A percentile compares a stretch with the other conserved stretches of the same genome.
phyloP scores from a whole-genome alignment of 2,113 vertebrate species.

The Balaeniceps rex region DNA sequence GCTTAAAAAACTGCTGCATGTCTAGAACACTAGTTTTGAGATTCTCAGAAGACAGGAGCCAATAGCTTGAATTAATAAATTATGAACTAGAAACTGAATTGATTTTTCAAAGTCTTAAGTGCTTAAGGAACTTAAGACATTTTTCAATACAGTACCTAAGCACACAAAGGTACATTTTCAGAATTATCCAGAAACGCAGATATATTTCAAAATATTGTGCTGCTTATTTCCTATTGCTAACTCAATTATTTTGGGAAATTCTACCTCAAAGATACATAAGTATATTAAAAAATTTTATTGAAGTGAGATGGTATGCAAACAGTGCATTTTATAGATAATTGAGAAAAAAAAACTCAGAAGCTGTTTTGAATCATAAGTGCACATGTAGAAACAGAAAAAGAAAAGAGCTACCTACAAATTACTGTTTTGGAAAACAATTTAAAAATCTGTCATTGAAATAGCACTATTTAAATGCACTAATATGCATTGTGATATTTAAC shows the following conservation, averaged over 20 bases:
- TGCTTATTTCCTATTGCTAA: background rate
- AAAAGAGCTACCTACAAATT: background rate
- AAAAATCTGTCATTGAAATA: background rate
- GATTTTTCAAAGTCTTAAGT: conserved; percentile 13
- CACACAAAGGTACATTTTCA: background rate
- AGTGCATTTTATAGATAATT: background rate
- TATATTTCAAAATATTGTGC: background rate
- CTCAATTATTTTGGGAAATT: background rate
- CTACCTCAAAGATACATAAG: background rate
- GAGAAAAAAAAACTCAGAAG: background rate
- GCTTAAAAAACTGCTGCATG: background rate
- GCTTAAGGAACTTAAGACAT: background rate
- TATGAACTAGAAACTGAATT: conserved; percentile 8
- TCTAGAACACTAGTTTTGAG: background rate
- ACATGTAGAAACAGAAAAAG: background rate
- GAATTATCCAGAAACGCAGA: background rate
- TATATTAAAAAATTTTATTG: background rate
- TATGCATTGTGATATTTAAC: background rate
- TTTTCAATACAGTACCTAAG: background rate
- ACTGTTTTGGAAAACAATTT: background rate
- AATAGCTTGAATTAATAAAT: conserved; percentile 17
- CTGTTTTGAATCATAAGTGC: background rate
- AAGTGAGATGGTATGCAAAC: background rate
- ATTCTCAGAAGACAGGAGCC: background rate
- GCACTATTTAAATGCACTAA: background rate